Evolutionary conservation across 92 coral and sea anemone genomes (phyloP).

Genomic region (Paramuricea clavata): DNA sequence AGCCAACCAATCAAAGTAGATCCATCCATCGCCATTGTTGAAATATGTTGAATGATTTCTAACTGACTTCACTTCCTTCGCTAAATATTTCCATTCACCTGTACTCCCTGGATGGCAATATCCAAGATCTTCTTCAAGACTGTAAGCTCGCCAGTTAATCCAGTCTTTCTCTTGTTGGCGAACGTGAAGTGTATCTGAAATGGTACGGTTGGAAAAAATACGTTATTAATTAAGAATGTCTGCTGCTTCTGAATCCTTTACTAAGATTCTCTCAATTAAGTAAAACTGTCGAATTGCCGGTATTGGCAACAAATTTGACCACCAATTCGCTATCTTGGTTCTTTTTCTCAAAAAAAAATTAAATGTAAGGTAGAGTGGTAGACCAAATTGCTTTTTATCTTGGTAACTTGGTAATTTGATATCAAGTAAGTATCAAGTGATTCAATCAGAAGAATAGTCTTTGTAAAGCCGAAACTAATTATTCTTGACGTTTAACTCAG

Average conservation of each 20-base stretch:
- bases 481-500: too few species aligned
- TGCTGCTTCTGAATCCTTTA: neutral
- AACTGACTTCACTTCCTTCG: constrained; percentile 48
- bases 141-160: constrained; percentile 59
- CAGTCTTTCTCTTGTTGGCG: constrained; percentile 50
- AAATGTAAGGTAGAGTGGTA: too few species aligned
- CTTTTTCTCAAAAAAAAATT: too few species aligned
- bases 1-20: constrained; percentile 77
- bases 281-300: too few species aligned
- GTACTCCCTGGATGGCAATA: constrained; percentile 74
- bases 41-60: constrained; percentile 45
- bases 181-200: constrained; percentile 53
- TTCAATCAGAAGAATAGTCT: too few species aligned
- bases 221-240: neutral
- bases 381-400: too few species aligned
- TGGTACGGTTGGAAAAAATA: too few species aligned
- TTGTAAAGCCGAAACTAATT: too few species aligned
- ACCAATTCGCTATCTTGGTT: too few species aligned
- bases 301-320: too few species aligned
- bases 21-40: constrained; percentile 69
- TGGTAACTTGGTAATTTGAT: too few species aligned
- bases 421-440: too few species aligned
- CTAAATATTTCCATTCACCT: constrained; percentile 57
- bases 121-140: constrained; percentile 63
- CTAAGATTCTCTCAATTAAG: neutral